Conservation (phyloP, 2,888 invertebrate species). For the Hybos culiciformis region DNA sequence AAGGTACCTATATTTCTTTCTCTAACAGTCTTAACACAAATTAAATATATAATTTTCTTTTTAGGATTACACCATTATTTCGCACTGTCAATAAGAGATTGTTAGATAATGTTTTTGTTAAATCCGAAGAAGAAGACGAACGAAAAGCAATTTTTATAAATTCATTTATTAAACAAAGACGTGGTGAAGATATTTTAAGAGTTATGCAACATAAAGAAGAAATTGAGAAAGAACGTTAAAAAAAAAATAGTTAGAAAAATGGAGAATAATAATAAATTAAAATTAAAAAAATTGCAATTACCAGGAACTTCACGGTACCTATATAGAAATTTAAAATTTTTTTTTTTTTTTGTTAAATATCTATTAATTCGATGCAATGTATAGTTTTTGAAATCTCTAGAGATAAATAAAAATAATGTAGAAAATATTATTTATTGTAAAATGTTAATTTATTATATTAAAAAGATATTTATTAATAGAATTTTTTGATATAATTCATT, state of each 20-base stretch:
- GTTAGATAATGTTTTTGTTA: conserved; percentile 10
- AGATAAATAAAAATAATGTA: conserved; percentile 4
- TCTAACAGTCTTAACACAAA: too few relatives aligned
- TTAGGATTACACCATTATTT: conserved; percentile 24
- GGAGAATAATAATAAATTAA: conserved; percentile 26
- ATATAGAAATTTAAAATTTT: too few relatives aligned
- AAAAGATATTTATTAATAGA: too few relatives aligned
- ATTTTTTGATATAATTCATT: too few relatives aligned
- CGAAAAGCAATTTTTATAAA: conserved; percentile 23
- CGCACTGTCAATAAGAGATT: conserved; percentile 20
- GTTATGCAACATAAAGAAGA: conserved; percentile 22
- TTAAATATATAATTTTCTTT: too few relatives aligned
- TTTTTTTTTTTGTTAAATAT: conserved; percentile 10
- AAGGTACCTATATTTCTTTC: too few relatives aligned
- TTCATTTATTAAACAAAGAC: conserved; percentile 21
- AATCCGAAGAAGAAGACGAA: conserved; percentile 23
- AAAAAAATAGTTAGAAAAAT: conserved; percentile 2
- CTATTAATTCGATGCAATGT: conserved; percentile 12
- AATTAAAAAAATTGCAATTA: conserved; percentile 26
- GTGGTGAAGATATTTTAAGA: conserved; percentile 19
- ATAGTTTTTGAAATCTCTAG: conserved; percentile 14
- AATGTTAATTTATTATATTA: conserved; percentile 12
- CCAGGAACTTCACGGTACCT: conserved; percentile 23
- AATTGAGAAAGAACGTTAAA: conserved; percentile 19
- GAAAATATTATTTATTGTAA: conserved; percentile 3